phyloP scores from a whole-genome alignment of 2,113 vertebrate species.

The Fulica atra region DNA sequence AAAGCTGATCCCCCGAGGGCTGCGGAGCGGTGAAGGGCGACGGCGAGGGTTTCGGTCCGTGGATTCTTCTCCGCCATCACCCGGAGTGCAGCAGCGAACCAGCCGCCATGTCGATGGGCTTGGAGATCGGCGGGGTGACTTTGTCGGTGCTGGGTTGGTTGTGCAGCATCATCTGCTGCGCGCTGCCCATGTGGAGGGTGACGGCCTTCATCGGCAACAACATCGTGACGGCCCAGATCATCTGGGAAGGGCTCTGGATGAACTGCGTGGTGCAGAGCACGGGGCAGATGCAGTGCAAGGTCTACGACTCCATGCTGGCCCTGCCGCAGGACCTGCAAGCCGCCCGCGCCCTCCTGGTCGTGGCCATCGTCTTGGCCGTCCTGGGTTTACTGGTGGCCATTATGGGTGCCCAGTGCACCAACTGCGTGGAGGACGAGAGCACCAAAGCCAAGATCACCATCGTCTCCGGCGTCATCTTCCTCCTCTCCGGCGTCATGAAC shows the following conservation, averaged over 20 bases:
- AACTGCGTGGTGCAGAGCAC: conserved; percentile 92
- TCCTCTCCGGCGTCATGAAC: conserved; percentile 82
- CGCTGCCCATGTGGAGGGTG: conserved; percentile 90
- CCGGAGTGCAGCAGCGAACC: neutral
- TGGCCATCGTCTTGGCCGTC: conserved; percentile 83
- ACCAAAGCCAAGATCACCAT: conserved; percentile 88
- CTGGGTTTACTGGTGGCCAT: conserved; percentile 87
- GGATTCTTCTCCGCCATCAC: neutral
- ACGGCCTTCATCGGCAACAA: conserved; percentile 88
- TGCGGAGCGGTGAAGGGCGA: neutral
- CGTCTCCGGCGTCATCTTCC: conserved; percentile 82
- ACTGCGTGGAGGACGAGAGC: conserved; percentile 85
- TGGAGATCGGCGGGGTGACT: conserved; percentile 85
- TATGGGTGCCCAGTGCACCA: conserved; percentile 90
- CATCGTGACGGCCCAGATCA: conserved; percentile 86
- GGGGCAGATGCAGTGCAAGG: conserved; percentile 88
- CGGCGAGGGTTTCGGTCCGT: neutral
- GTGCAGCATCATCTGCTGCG: conserved; percentile 85
- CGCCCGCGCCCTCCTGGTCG: conserved; percentile 84
- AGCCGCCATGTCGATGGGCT: conserved; percentile 82
- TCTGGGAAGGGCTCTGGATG: conserved; percentile 98
- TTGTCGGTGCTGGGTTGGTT: conserved; percentile 86
- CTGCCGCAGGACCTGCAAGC: conserved; percentile 88
- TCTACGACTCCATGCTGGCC: conserved; percentile 86
- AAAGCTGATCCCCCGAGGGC: neutral